Base-by-base conservation (phyloP, 2,113 vertebrate genomes). In the Nerophis lumbriciformis region DNA sequence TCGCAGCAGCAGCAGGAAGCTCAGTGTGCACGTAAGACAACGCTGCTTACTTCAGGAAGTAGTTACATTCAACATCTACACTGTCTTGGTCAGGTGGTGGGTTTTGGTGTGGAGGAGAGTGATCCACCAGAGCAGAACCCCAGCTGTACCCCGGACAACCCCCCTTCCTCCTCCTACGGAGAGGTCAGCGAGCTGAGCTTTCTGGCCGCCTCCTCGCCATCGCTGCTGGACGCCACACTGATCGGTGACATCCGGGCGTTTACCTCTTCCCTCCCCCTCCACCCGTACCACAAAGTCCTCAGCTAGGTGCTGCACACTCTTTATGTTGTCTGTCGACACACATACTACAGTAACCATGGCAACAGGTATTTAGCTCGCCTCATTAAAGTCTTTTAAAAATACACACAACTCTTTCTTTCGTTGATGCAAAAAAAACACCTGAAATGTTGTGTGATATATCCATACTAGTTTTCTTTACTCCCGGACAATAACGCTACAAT, bases 241-340 rank as follows among this genome's bases (percentile, higher is more conserved):
- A 93, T 99, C 81, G 89, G 82, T 2, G 92, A 98, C 83, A 94
- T 99, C 89, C 91, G 91, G 73, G 85, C 89, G 53, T 99, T 98
- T 86, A 95, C 92, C 54, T 89, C 94, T 68, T 87, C 88, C 45
- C 92, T 97, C 59, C 88, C 81, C 68, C 92, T 98, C 61, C 90
- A 94, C 85, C 95, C 95, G 15, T 94, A 92, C 89, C 95, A 98
- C 85, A 98, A 99, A 81, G 91, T 99, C 90, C 82, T 97, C 76
- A 88, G 91, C 88, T 98, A 94, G 69, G 57, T n/a, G 52, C 0
- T 21, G 6, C 55, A 13, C 56, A 2, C 66, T 42, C 21, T 21
- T 53, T 14, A 4, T n/a, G 9, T 38, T 47, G 35, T 49, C 19
- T 6, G n/a, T 39, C 16, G 3, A 52, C 14, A 50, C 15, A 48